Evolutionary conservation across 2,888 invertebrate species (phyloP).

Genomic region (Habroteleia sp.): DNA sequence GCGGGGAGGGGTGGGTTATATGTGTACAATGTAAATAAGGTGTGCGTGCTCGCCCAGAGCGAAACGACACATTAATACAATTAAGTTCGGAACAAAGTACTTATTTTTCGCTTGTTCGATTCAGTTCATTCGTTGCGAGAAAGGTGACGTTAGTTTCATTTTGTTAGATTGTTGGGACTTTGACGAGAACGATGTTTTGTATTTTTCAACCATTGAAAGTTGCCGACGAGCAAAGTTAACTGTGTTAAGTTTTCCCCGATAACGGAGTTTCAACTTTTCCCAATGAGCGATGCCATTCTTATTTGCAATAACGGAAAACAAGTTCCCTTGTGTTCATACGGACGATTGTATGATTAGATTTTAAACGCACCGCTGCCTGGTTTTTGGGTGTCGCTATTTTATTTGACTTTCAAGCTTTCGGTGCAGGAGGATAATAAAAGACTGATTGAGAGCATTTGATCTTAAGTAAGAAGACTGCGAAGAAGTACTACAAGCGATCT

Average conservation of each 20-base stretch:
- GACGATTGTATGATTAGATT: conserved; percentile 7
- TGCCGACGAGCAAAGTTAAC: conserved; percentile 27
- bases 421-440: conserved; percentile 17
- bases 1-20: conserved; percentile 70
- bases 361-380: conserved; percentile 26
- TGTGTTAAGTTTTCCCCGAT: background rate
- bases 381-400: conserved; percentile 3
- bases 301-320: conserved; percentile 14
- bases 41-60: conserved; percentile 71
- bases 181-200: conserved; percentile 6
- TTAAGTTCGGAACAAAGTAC: conserved; percentile 53
- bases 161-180: conserved; percentile 13
- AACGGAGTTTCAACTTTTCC: background rate
- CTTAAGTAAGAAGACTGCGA: conserved; percentile 41
- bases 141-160: conserved; percentile 26
- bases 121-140: conserved; percentile 25
- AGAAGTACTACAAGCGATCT: conserved; percentile 12
- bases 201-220: conserved; percentile 4
- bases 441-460: conserved; percentile 52
- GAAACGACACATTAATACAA: conserved; percentile 54
- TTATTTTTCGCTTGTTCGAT: conserved; percentile 47
- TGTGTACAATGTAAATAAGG: conserved; percentile 76
- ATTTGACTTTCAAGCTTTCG: conserved; percentile 13
- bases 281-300: background rate
- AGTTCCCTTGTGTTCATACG: conserved; percentile 3